Evolutionary conservation across 1,140 invertebrate genomes (phyloP), one percentile per base, ranked within the genome.

Genomic region (Coptotermes formosanus): DNA sequence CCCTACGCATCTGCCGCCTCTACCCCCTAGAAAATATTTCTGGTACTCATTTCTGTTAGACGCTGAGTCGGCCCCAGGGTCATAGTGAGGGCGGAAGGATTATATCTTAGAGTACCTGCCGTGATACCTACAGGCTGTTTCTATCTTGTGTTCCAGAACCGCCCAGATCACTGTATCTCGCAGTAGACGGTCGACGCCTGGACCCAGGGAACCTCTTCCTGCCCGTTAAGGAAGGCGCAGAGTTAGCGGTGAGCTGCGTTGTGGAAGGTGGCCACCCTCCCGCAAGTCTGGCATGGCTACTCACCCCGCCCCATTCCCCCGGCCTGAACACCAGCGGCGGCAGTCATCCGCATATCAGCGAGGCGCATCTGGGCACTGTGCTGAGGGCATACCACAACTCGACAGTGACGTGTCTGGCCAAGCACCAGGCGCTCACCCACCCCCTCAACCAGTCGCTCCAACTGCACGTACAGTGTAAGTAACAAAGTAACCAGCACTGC

Each of bases 201-300:
- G 96, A 96, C 91, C 94, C 95, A 0, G 95, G 96, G 86, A 97
- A 96, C 91, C 94, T 95, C 84, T 97, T 96, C 91, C 94, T 97
- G 88, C 95, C 96, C 2, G 95, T 96, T 19, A 94, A 95, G 89
- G 96, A 97, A 90, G 95, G 95, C 89, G 94, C 95, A 23, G 95
- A 95, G 88, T 91, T 97, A 52, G 94, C 94, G 81, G 93, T 97
- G 84, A 93, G 95, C 87, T 98, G 97, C 89, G 94, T 96, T 9
- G 95, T 95, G 85, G 96, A 97, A 90, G 96, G 96, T 88, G 96
- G 96, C 3, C 95, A 96, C 87, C 96, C 96, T 0, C 93, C 95
- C 3, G 95, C 96, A 14, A 92, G 94, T 64, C 92, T 95, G 88
- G 93, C 93, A 69, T 96, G 94, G 95, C 93, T 95, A 86, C 93